A percentile compares a stretch with the other conserved stretches of the same genome.
These are phyloP conservation scores for Drosophila helvetica DNA, from an alignment of 2,888 invertebrate genomes.

Conservation along the genomic window DNA sequence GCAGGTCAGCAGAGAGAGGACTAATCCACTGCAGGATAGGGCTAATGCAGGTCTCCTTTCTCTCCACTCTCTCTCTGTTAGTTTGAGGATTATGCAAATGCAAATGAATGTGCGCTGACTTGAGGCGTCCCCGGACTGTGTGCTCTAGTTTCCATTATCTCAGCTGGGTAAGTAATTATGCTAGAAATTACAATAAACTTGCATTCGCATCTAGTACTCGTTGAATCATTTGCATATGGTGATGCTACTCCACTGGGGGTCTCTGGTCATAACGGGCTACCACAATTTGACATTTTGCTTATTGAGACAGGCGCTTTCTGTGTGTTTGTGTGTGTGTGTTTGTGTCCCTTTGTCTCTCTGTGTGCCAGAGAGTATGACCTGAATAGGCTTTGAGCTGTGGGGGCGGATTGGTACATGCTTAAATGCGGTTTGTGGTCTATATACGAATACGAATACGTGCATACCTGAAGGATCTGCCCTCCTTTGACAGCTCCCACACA, in stretches of 20 bases:
- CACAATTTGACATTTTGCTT: constrained; percentile 46
- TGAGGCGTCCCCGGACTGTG: constrained; percentile 31
- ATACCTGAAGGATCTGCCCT: not conserved
- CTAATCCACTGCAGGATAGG: constrained; percentile 21
- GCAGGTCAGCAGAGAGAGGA: not conserved
- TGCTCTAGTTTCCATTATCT: constrained; percentile 56
- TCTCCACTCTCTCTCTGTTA: constrained; percentile 1
- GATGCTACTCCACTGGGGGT: constrained; percentile 1
- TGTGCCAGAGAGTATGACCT: constrained; percentile 34
- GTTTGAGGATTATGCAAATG: constrained; percentile 60
- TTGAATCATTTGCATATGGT: constrained; percentile 52
- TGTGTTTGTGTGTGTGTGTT: not conserved
- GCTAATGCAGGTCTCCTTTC: constrained; percentile 28
- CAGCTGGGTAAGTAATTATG: constrained; percentile 67
- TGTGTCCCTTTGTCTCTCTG: constrained; percentile 1
- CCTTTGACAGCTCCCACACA: not conserved
- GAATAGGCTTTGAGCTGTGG: constrained; percentile 44
- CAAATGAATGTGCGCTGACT: constrained; percentile 30
- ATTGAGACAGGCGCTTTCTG: constrained; percentile 12
- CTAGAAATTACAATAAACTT: constrained; percentile 58
- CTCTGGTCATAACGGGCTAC: constrained; percentile 33
- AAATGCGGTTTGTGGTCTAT: constrained; percentile 43
- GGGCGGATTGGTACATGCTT: constrained; percentile 11
- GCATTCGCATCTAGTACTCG: constrained; percentile 33
- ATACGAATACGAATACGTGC: not conserved